phyloP scores from a whole-genome alignment of 2,888 invertebrate genomes.

The Cryptocephalus moraei region DNA sequence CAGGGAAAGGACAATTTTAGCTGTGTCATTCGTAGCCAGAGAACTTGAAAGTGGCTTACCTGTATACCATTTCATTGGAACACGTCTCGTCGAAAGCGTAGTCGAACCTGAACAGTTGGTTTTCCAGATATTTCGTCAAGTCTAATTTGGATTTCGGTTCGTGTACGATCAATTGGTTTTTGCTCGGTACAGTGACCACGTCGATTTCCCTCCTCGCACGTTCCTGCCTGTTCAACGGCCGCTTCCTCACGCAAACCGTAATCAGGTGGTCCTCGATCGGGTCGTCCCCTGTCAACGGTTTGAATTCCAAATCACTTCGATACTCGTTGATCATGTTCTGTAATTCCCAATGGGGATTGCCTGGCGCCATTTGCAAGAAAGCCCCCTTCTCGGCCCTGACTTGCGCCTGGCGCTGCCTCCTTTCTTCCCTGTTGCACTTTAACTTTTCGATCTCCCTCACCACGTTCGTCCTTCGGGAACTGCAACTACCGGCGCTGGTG shows the following conservation, averaged over 20 bases:
- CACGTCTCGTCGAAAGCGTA: constrained; percentile 97
- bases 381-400: constrained; percentile 90
- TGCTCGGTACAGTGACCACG: constrained; percentile 93
- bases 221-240: constrained; percentile 94
- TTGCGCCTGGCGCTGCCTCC: constrained; percentile 85
- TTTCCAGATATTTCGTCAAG: constrained; percentile 95
- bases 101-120: constrained; percentile 96
- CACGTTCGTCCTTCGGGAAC: constrained; percentile 48
- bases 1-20: too few species aligned
- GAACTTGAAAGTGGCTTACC: too few species aligned
- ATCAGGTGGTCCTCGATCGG: constrained; percentile 91
- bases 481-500: constrained; percentile 12
- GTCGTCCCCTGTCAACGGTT: constrained; percentile 52
- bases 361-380: constrained; percentile 87
- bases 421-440: constrained; percentile 91
- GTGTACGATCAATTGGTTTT: constrained; percentile 85
- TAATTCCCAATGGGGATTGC: constrained; percentile 98
- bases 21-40: too few species aligned
- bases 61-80: constrained; percentile 94
- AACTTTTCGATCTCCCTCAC: constrained; percentile 94
- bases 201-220: constrained; percentile 79
- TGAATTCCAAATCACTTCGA: constrained; percentile 36
- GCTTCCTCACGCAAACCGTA: constrained; percentile 94
- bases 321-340: constrained; percentile 94
- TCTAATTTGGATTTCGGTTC: constrained; percentile 95